Evolutionary conservation across 2,888 invertebrate genomes (phyloP), one percentile per base, ranked within the genome.

Genomic region (Taenaris catops): DNA sequence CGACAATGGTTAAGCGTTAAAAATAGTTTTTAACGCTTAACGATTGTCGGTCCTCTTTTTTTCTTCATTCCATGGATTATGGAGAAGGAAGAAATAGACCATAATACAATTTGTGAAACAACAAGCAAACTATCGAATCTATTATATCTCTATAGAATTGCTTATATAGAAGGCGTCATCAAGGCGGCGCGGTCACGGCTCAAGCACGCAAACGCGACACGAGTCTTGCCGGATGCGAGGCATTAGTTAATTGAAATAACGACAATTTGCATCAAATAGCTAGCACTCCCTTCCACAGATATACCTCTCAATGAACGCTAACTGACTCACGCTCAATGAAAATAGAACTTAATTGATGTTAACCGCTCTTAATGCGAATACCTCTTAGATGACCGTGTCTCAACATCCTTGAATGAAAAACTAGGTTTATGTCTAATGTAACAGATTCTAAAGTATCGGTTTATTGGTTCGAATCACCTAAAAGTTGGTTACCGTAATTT

Each of bases 301-400:
- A 34, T 35, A 43, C 44, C 55, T 64, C 69, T 81, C 75, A 81
- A 80, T 78, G 80, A 68, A 62, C 53, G 55, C 58, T 60, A 53
- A 60, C 57, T 75, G 78, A 79, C 66, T 80, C 81, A 80, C 48
- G 53, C 63, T 79, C 76, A 79, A 79, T 80, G 76, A 73, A 72
- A 67, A 78, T 73, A 69, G 65, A 66, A 66, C 70, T 69, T 74
- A 78, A 83, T 81, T 75, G 76, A 72, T 67, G 53, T 57, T 61
- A 64, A 50, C 63, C 56, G 57, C 59, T 60, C 53, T 51, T 53
- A 59, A 61, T 57, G 53, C 54, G 52, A 54, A 63, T 60, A 58
- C 57, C 55, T 64, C 58, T 48, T 54, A 53, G 48, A 52, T 45
- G 40, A 38, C 43, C 37, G 43, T 43, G 45, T 49, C 44, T 43